phyloP scores from a whole-genome alignment of 2,888 invertebrate species.

The Pachymerium ferrugineum region DNA sequence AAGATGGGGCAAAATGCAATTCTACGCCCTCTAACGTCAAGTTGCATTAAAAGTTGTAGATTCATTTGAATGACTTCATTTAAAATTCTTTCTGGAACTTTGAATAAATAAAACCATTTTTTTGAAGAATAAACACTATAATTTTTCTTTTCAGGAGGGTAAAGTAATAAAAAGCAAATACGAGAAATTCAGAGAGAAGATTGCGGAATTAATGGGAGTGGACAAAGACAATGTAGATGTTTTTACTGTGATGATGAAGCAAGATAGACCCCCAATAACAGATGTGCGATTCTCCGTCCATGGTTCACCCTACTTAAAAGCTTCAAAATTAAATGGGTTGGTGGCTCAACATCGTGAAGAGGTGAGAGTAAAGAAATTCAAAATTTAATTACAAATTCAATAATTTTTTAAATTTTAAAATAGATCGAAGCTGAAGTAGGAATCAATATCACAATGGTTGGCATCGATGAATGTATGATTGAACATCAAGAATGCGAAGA shows the following conservation, averaged over 20 bases:
- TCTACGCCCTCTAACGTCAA: background rate
- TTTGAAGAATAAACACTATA: background rate
- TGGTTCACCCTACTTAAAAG: slow-evolving; percentile 91
- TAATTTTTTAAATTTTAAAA: background rate
- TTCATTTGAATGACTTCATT: slow-evolving; percentile 8
- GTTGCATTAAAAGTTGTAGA: background rate
- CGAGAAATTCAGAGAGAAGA: slow-evolving; percentile 80
- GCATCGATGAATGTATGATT: slow-evolving; percentile 91
- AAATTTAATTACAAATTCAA: background rate
- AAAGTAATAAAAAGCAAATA: slow-evolving; percentile 78
- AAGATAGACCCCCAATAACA: slow-evolving; percentile 75
- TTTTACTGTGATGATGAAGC: slow-evolving; percentile 85
- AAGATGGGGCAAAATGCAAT: background rate
- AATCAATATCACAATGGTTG: slow-evolving; percentile 94
- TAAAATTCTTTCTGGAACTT: no score
- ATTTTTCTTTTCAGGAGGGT: slow-evolving; percentile 55
- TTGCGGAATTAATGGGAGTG: slow-evolving; percentile 75
- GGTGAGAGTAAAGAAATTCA: slow-evolving; percentile 44
- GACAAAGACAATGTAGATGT: slow-evolving; percentile 87
- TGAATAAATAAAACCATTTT: background rate
- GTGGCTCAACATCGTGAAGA: slow-evolving; percentile 88
- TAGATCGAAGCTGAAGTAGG: slow-evolving; percentile 87
- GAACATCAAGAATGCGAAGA: slow-evolving; percentile 94
- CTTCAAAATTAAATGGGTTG: slow-evolving; percentile 87
- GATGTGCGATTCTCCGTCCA: slow-evolving; percentile 92